Evolutionary conservation across 2,888 invertebrate species (phyloP).

Genomic region (Teinopalpus imperialis): DNA sequence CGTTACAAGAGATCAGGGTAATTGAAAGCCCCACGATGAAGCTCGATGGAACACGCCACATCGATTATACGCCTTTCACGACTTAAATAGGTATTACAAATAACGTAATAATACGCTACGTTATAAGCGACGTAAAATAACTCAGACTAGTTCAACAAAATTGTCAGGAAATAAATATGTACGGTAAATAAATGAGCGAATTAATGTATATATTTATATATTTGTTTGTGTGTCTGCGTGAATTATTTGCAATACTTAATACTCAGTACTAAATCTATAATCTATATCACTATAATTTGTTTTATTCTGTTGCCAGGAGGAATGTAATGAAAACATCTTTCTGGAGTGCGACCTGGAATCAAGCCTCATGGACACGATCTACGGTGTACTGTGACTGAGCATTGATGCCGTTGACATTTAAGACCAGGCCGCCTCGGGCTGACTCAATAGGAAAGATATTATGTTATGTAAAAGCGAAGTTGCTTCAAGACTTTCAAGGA

Average conservation of each 20-base stretch:
- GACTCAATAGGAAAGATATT: slow-evolving; percentile 18
- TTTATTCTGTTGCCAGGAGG: slow-evolving; percentile 56
- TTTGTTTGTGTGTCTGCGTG: too few species aligned
- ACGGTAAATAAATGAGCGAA: too few species aligned
- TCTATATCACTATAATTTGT: background rate
- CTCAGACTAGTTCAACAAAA: background rate
- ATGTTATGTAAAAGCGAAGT: slow-evolving; percentile 20
- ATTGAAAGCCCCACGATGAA: slow-evolving; percentile 15
- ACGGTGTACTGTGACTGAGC: slow-evolving; percentile 65
- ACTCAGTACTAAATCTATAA: too few species aligned
- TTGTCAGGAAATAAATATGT: background rate
- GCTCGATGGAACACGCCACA: slow-evolving; percentile 15
- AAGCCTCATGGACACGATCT: slow-evolving; percentile 72
- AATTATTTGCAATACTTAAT: too few species aligned
- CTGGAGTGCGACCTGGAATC: slow-evolving; percentile 73
- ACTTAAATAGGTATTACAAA: slow-evolving; percentile 10
- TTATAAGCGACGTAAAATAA: background rate
- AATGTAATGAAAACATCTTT: slow-evolving; percentile 72
- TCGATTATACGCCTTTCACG: slow-evolving; percentile 18
- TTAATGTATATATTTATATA: too few species aligned
- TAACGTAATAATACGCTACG: slow-evolving; percentile 9
- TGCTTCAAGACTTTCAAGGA: slow-evolving; percentile 20
- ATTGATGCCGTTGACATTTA: background rate
- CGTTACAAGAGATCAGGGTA: slow-evolving; percentile 12
- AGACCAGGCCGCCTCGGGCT: slow-evolving; percentile 12